phyloP scores from a whole-genome alignment of 37 sponge, comb jelly and placozoan genomes.

The Chondrilla cf. caribensis region DNA sequence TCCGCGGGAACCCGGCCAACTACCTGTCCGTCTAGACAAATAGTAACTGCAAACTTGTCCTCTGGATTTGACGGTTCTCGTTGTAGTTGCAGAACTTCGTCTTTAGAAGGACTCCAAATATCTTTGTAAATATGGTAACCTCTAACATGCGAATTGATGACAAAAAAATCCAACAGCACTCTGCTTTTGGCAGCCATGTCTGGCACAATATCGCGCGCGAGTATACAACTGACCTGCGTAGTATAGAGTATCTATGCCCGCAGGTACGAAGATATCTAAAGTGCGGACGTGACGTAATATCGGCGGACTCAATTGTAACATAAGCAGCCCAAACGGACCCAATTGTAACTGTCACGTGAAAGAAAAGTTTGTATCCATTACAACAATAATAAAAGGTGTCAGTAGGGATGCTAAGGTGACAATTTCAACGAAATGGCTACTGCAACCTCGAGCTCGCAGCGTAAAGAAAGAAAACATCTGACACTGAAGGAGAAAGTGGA shows the following conservation, averaged over 20 bases:
- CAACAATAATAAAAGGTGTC: no score
- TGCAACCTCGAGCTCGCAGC: neutral
- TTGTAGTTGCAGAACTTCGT: neutral
- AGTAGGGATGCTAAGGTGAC: no score
- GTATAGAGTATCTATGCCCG: no score
- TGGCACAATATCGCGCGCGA: no score
- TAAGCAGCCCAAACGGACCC: no score
- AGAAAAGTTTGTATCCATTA: no score
- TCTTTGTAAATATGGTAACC: neutral
- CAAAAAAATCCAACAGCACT: neutral
- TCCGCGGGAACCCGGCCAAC: neutral
- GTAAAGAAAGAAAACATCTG: conserved; percentile 14
- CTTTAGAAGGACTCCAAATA: neutral
- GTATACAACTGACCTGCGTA: no score
- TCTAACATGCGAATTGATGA: neutral
- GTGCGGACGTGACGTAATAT: no score
- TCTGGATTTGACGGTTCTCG: neutral
- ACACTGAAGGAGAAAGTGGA: conserved; percentile 9
- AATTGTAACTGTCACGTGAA: no score
- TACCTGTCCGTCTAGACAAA: conserved; percentile 14
- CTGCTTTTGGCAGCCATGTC: neutral
- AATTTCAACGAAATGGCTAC: neutral
- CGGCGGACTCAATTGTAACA: no score
- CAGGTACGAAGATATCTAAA: no score
- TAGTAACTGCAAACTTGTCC: conserved; percentile 1